A percentile compares a stretch with the other conserved stretches of the same genome.
Evolutionary conservation across 2,888 invertebrate genomes (phyloP).

Genomic region (Nebria salina): DNA sequence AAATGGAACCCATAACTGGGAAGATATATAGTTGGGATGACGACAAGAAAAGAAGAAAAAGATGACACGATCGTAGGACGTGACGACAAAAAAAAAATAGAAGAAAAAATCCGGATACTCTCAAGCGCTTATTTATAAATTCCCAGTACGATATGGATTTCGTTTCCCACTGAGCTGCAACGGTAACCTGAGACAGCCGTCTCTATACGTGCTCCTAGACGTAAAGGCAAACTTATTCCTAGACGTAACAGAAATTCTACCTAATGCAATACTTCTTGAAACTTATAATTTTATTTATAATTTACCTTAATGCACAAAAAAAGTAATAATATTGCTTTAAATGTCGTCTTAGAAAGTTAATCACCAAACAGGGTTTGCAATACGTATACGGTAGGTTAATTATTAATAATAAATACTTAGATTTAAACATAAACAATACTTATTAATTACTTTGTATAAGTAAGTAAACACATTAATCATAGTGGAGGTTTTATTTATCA

Average conservation of each 20-base stretch:
- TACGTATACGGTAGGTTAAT: no score
- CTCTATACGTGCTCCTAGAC: neutral
- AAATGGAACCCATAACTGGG: neutral
- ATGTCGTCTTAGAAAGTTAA: no score
- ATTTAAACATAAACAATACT: no score
- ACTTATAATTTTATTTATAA: no score
- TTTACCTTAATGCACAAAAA: no score
- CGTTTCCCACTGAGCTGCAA: neutral
- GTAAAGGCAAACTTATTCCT: neutral
- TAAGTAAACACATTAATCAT: no score
- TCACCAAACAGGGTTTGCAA: no score
- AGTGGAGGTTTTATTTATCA: no score
- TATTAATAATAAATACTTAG: no score
- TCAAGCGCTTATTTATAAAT: slow-evolving; percentile 38
- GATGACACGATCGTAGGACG: neutral
- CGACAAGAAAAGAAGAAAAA: slow-evolving; percentile 9
- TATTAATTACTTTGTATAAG: no score
- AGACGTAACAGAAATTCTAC: neutral
- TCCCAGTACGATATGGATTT: slow-evolving; percentile 12
- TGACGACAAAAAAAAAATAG: neutral
- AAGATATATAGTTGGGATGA: neutral
- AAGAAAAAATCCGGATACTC: slow-evolving; percentile 11
- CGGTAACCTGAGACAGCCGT: neutral
- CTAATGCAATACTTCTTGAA: neutral
- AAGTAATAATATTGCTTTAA: no score